Percentiles rank a stretch among this genome's conserved stretches.
Evolutionary conservation across 2,113 vertebrate genomes (phyloP).

Genomic region (Amblyopsis rosae): DNA sequence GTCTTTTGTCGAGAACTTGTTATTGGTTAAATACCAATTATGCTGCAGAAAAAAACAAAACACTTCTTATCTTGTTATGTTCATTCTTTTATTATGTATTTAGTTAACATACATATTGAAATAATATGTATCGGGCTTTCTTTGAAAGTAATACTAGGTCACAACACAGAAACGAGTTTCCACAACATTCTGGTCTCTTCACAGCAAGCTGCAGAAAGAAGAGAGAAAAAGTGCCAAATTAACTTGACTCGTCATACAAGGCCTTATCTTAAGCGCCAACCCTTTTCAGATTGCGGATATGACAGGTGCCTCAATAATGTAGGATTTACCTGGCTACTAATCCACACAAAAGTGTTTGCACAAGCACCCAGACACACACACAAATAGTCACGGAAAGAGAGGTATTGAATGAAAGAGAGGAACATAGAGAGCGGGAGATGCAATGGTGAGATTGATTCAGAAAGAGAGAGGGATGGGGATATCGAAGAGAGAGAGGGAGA

Average conservation of each 20-base stretch:
- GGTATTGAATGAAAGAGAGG: neutral
- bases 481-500: neutral
- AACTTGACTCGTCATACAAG: no score
- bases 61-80: neutral
- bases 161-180: no score
- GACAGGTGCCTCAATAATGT: no score
- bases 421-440: neutral
- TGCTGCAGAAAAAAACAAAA: neutral
- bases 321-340: no score
- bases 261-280: no score
- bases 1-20: constrained; percentile 2
- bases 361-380: neutral
- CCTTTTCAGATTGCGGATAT: no score
- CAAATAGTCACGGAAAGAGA: neutral
- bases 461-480: constrained; percentile 4
- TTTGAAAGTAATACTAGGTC: neutral
- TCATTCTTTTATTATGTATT: no score
- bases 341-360: neutral
- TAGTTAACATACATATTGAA: no score
- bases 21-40: constrained; percentile 4
- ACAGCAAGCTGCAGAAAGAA: no score
- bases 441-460: neutral
- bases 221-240: no score
- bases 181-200: neutral
- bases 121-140: neutral